Evolutionary conservation across 2,797 vertebrate species (phyloP), one percentile per base, ranked within the genome.

Genomic region (Megaceryle alcyon): DNA sequence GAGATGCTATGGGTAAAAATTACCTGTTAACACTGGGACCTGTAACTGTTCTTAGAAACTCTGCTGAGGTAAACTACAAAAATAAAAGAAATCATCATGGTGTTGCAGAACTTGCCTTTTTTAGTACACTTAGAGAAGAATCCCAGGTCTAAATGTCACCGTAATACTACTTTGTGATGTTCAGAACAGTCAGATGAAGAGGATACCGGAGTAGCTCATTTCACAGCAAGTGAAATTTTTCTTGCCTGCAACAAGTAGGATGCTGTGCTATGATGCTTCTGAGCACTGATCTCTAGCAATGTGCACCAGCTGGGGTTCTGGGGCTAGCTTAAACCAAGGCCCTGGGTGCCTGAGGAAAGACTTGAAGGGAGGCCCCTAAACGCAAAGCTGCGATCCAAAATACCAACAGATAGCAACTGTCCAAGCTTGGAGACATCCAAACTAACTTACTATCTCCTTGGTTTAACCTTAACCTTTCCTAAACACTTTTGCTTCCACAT

Each of bases 221-320:
- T 83, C 37, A 83, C 49, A 66, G 53, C n/a, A 35, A 84, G 66
- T 1, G 8, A n/a, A 90, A 44, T 51, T 8, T 48, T 75, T 92
- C 65, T 63, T 84, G 88, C 81, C 87, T 88, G 61, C 49, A 89
- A 90, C 54, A 68, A 71, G 31, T 5, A 33, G 72, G 49, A 56
- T 68, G 79, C 79, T 70, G 48, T 84, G 91, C 31, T 77, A 2
- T 49, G 78, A 35, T 60, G 53, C 64, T 77, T 39, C 59, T 31
- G 64, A 85, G 57, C 25, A 56, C 37, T 72, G 54, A 83, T 88
- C 63, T 65, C 57, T 70, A 5, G 56, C 80, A 78, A 68, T 68
- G 70, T 29, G 64, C 6, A 66, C 86, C 92, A 95, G 89, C 92
- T 96, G 88, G 51, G 63, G n/a, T 64, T 70, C 44, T 82, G 77